These are phyloP conservation scores for Phymanthus crucifer DNA, from an alignment of 92 coral and sea anemone genomes.

Conservation along the genomic window DNA sequence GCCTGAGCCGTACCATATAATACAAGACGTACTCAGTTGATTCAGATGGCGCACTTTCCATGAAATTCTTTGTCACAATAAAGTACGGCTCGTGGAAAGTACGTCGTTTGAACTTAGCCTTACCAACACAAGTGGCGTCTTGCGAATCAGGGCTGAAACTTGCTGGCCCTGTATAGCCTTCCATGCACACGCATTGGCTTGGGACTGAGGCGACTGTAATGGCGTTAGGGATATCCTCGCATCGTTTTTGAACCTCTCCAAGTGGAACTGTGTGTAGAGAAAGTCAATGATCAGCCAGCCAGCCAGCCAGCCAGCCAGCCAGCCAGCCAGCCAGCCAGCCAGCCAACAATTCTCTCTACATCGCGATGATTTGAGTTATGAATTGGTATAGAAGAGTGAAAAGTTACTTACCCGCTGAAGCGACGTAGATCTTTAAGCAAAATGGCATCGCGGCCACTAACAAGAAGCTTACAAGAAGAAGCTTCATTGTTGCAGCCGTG, in stretches of 20 bases:
- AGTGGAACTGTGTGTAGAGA: background rate
- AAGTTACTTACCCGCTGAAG: background rate
- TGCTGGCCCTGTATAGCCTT: background rate
- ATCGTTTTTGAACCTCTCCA: background rate
- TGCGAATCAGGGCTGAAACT: background rate
- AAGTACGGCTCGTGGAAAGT: too few species aligned
- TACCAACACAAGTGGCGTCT: background rate
- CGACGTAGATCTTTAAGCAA: background rate
- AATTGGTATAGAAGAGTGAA: background rate
- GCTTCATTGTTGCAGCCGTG: background rate
- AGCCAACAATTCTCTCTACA: background rate
- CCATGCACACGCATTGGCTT: background rate
- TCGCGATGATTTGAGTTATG: background rate
- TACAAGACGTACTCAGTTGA: too few species aligned
- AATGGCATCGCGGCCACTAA: background rate
- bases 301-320: background rate
- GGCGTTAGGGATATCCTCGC: background rate
- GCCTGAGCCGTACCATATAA: too few species aligned
- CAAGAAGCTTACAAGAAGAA: background rate
- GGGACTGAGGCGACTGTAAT: background rate
- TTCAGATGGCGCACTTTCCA: too few species aligned
- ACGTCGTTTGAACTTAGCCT: too few species aligned
- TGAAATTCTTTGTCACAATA: too few species aligned
- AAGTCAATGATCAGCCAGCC: background rate
- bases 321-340: background rate